Evolutionary conservation across 2,113 vertebrate genomes (phyloP), one percentile per base, ranked within the genome.

Genomic region (Microtus montanus): DNA sequence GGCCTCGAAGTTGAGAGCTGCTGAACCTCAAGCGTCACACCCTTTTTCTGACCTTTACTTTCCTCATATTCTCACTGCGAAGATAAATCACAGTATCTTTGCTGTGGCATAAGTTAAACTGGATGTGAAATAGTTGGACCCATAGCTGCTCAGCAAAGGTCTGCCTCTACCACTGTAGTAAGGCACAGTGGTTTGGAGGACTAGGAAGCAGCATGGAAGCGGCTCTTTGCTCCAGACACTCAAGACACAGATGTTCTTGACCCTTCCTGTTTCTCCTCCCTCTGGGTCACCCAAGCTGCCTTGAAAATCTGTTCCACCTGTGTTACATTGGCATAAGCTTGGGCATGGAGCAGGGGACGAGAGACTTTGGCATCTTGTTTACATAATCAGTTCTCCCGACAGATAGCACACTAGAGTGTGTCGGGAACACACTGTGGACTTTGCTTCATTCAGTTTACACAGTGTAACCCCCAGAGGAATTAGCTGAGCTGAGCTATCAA

Each of bases 371-470:
- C 22, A 33, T 85, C 41, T 84, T 92, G 61, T 71, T 95, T 71
- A 90, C 44, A n/a, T 28, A 92, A 85, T 90, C 90, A 74, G 90
- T 68, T 93, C 78, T 64, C 88, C 3, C 74, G 28, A 68, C 5
- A 82, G 63, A 89, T 68, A 70, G 10, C 33, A 95, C 75, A 68
- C 52, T n/a, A 82, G 49, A 78, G 5, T 80, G 4, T 68, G 66
- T n/a, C 71, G 33, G 17, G 24, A 73, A 84, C 80, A 35, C 33
- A 68, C 35, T 71, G 19, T 26, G 22, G 44, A 47, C 2, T 24
- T 78, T 87, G 83, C 66, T 64, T 88, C 28, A 58, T 97, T 88
- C 33, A 92, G 75, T 5, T 80, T 82, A n/a, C n/a, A 52, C 24
- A 68, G 38, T 41, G 4, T 33, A 87, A 64, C n/a, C 10, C 52